A percentile compares a stretch with the other conserved stretches of the same genome.
phyloP scores from a whole-genome alignment of 1,140 invertebrate genomes.

The Drosophila bocqueti region DNA sequence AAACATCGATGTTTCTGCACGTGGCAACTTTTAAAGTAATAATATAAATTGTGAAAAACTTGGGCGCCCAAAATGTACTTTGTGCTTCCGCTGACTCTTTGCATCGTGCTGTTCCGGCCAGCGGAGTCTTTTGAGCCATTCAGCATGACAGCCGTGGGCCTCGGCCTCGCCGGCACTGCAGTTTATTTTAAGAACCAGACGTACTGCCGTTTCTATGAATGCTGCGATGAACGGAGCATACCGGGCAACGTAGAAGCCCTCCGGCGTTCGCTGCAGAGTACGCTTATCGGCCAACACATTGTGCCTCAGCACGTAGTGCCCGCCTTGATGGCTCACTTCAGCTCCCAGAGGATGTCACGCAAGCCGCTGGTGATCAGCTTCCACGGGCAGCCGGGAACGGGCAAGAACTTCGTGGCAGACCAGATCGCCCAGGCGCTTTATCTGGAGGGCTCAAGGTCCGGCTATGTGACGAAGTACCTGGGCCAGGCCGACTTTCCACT shows the following conservation, averaged over 20 bases:
- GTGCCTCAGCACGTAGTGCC: conserved; percentile 84
- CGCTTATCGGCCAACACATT: conserved; percentile 90
- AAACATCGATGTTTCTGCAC: no score
- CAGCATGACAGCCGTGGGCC: conserved; percentile 24
- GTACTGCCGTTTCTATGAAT: conserved; percentile 82
- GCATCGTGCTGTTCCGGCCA: background rate
- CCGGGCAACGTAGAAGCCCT: conserved; percentile 64
- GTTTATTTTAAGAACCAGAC: conserved; percentile 41
- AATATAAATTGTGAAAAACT: background rate
- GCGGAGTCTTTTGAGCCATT: conserved; percentile 45
- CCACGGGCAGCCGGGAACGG: conserved; percentile 93
- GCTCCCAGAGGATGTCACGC: conserved; percentile 84
- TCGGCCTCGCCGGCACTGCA: conserved; percentile 8
- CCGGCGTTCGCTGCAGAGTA: background rate
- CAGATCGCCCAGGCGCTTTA: conserved; percentile 93
- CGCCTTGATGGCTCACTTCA: conserved; percentile 87
- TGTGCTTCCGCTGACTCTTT: background rate
- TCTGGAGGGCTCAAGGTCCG: conserved; percentile 89
- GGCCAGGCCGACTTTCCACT: conserved; percentile 92
- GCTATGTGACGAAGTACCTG: conserved; percentile 93
- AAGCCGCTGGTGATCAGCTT: conserved; percentile 91
- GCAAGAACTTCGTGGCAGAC: conserved; percentile 94
- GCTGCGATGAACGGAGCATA: conserved; percentile 85
- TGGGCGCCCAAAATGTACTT: background rate
- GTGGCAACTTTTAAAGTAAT: background rate